phyloP scores from a whole-genome alignment of 2,888 invertebrate species.

The Orthosia gracilis region DNA sequence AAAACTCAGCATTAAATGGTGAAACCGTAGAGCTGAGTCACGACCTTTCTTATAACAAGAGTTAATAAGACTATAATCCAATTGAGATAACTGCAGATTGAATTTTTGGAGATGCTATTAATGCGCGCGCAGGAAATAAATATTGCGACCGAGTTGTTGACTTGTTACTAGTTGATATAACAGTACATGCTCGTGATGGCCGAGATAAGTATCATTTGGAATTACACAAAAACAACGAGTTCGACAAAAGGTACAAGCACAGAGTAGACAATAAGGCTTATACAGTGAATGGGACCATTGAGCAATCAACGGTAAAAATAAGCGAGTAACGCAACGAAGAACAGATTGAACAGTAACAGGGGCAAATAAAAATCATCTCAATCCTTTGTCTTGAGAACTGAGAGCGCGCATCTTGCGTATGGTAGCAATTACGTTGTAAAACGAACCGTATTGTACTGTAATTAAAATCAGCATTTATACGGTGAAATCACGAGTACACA shows the following conservation, averaged over 20 bases:
- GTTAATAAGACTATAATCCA: conserved; percentile 76
- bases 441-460: conserved; percentile 60
- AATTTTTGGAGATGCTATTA: conserved; percentile 73
- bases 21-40: conserved; percentile 73
- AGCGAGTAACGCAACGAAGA: conserved; percentile 72
- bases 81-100: conserved; percentile 78
- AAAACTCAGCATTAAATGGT: conserved; percentile 68
- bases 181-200: conserved; percentile 82
- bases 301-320: conserved; percentile 81
- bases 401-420: conserved; percentile 47
- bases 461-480: conserved; percentile 69
- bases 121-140: conserved; percentile 75
- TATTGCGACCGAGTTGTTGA: conserved; percentile 77
- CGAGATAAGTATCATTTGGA: conserved; percentile 79
- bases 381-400: conserved; percentile 64
- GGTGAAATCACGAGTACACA: conserved; percentile 46
- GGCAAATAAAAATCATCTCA: conserved; percentile 66
- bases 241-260: conserved; percentile 73
- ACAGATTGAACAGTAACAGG: conserved; percentile 71
- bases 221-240: conserved; percentile 80
- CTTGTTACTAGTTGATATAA: conserved; percentile 79
- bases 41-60: conserved; percentile 71
- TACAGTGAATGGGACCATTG: conserved; percentile 75
- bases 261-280: conserved; percentile 76
- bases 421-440: conserved; percentile 64